Conservation (phyloP, 2,888 invertebrate genomes). For the Phyto melanocephala region DNA sequence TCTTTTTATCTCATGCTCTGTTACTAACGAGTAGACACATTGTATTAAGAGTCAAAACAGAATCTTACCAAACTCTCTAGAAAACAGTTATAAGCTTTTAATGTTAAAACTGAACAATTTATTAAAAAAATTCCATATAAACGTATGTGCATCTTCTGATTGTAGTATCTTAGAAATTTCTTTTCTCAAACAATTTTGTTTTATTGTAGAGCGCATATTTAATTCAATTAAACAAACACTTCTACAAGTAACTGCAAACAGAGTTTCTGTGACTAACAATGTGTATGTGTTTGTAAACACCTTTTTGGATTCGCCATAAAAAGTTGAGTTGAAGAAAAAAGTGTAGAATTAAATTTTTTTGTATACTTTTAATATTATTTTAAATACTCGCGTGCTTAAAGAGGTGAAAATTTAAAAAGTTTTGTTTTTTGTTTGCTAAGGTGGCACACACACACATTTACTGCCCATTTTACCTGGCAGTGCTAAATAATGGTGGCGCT, state of each 20-base stretch:
- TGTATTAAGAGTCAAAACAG: background rate
- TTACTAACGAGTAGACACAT: no score
- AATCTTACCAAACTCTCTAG: constrained; percentile 45
- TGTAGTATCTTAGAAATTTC: constrained; percentile 45
- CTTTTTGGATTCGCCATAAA: no score
- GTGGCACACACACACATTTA: no score
- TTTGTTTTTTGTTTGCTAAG: no score
- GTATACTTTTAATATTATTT: constrained; percentile 12
- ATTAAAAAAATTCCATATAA: constrained; percentile 42
- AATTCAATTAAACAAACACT: constrained; percentile 53
- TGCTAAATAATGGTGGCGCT: no score
- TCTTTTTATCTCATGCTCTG: no score
- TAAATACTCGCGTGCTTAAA: constrained; percentile 60
- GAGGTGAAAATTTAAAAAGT: no score
- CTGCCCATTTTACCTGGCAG: no score
- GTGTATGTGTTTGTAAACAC: background rate
- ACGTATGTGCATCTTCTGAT: no score
- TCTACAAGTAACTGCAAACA: background rate
- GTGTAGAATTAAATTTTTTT: background rate
- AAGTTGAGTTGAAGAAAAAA: no score
- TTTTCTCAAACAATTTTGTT: constrained; percentile 44
- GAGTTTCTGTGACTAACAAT: no score
- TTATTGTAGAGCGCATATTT: constrained; percentile 35
- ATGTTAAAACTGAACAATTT: constrained; percentile 52
- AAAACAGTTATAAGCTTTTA: constrained; percentile 60